Evolutionary conservation across 2,797 vertebrate species (phyloP).

Genomic region (Artibeus lituratus): DNA sequence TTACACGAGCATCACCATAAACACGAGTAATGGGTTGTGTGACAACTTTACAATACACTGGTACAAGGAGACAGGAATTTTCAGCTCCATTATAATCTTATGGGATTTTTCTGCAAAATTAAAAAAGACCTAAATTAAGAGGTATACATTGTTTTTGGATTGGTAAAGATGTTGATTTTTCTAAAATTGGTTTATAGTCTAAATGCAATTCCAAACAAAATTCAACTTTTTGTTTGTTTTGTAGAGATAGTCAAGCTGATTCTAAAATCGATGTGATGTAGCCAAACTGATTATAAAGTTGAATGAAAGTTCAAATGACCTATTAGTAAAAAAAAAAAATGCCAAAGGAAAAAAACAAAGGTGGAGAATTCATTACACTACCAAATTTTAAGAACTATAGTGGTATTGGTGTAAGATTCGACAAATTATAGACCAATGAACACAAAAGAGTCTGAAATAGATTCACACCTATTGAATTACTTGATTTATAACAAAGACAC

Average conservation of each 20-base stretch:
- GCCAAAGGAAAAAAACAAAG: neutral
- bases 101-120: neutral
- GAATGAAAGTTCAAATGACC: neutral
- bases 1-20: neutral
- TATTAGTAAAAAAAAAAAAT: neutral
- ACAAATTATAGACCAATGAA: neutral
- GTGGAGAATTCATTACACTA: neutral
- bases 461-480: neutral
- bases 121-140: neutral
- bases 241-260: neutral
- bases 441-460: neutral
- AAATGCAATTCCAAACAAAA: neutral
- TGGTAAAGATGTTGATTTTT: neutral
- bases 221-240: neutral
- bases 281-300: neutral
- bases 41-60: neutral
- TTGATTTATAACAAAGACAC: neutral
- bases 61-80: neutral
- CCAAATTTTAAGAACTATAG: neutral
- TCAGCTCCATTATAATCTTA: neutral
- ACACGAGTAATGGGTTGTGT: neutral
- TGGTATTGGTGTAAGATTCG: neutral
- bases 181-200: neutral
- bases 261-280: neutral
- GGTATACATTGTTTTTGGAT: neutral